Base-by-base conservation (phyloP, 2,888 invertebrate genomes). In the Teleiodes luculella region DNA sequence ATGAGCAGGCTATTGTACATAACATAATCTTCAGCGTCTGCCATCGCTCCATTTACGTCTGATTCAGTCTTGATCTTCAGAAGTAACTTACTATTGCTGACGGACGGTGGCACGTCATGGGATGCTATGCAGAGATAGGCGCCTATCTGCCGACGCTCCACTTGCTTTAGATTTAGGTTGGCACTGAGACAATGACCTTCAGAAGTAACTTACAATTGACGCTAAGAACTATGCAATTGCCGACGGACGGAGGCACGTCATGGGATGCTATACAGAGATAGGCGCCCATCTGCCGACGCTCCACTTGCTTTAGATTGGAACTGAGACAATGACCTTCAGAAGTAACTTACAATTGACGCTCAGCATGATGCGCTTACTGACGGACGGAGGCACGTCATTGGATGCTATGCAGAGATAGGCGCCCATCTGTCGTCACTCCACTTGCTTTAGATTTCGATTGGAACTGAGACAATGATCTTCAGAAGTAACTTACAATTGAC, bases 211-310 rank as follows among this genome's bases (percentile, higher is more conserved):
- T 89, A 96, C 95, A 95, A 73, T 92, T 92, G 48, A 95, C 93
- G 68, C 91, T 92, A 37, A 95, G 92, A 76, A 93, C 92, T 62
- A 95, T 94, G 59, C 93, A 81, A 73, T 94, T 94, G 86, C 93
- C 93, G 61, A 93, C 94, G 5, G 94, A 92, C 1, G 94, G 94
- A 0, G 94, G 93, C 35, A 95, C 94, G 62, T 93, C 93, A 73
- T 95, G 95, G 62, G 91, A 92, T 1, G 95, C 94, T 66, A 94
- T 94, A 83, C 95, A 95, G 66, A 94, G 91, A 77, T 94, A 95
- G 30, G 93, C 92, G 16, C 94, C 94, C 91, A 94, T 94, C 80
- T 94, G 94, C 57, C 91, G 90, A 14, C 94, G 86, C 65, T 93
- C 92, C 57, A 94, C 92, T 68, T 92, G 92, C 57, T 91, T 91